Evolutionary conservation across 1,140 invertebrate species (phyloP).

Genomic region (Semibalanus balanoides): DNA sequence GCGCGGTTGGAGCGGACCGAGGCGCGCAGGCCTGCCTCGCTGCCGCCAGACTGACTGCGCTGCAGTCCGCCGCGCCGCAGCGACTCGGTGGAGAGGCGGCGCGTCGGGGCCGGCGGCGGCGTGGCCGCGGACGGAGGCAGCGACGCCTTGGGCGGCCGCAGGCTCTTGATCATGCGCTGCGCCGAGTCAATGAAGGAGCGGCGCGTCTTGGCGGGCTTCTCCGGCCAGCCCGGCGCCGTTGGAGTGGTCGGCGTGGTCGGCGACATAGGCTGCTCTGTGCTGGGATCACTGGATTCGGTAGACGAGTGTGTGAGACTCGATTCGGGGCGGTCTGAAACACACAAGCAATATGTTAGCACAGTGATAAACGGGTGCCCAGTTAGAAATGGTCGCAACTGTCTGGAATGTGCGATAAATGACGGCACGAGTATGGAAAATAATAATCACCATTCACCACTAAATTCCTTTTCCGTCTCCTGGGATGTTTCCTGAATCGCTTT

Average conservation of each 20-base stretch:
- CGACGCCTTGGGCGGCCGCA: background rate
- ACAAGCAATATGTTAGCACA: conserved; percentile 7
- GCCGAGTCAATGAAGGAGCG: background rate
- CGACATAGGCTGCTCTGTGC: background rate
- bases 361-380: too few relatives aligned
- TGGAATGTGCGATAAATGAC: too few relatives aligned
- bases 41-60: background rate
- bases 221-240: background rate
- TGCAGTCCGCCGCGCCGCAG: background rate
- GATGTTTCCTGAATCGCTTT: too few relatives aligned
- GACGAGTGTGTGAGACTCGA: conserved; percentile 7
- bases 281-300: background rate
- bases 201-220: background rate
- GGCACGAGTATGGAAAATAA: too few relatives aligned
- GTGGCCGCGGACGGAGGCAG: too few relatives aligned
- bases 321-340: conserved; percentile 4
- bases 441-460: too few relatives aligned
- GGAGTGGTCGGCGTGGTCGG: background rate
- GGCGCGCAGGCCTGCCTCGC: background rate
- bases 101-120: too few relatives aligned
- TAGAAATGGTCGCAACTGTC: too few relatives aligned
- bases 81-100: background rate
- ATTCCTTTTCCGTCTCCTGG: too few relatives aligned
- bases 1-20: background rate
- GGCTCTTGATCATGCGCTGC: background rate